Percentiles rank a stretch among this genome's conserved stretches.
Evolutionary conservation across 2,888 invertebrate species (phyloP).

Genomic region (Caenorhabditis sp.): DNA sequence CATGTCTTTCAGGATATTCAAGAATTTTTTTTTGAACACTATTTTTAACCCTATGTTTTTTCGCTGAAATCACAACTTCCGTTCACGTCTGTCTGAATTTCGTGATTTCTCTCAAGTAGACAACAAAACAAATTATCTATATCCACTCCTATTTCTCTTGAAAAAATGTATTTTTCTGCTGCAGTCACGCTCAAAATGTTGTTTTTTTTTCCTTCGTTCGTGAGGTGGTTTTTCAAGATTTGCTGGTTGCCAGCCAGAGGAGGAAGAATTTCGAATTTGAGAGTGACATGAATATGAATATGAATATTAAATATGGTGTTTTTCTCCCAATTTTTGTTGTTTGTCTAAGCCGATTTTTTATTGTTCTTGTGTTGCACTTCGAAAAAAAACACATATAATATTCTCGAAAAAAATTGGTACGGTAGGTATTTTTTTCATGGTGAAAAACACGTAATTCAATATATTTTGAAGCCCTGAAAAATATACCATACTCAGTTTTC

Average conservation of each 20-base stretch:
- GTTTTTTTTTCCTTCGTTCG: background rate
- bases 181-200: background rate
- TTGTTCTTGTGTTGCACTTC: conserved; percentile 6
- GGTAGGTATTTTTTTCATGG: background rate
- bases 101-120: background rate
- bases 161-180: background rate
- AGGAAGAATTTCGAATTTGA: background rate
- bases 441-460: too few relatives aligned
- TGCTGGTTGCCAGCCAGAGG: background rate
- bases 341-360: background rate
- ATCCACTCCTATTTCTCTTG: background rate
- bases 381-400: background rate
- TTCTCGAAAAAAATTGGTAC: background rate
- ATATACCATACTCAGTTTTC: too few relatives aligned
- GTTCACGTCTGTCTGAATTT: background rate
- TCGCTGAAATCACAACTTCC: too few relatives aligned
- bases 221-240: background rate
- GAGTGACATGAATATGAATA: background rate
- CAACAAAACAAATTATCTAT: background rate
- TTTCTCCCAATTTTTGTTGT: background rate
- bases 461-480: too few relatives aligned
- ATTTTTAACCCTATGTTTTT: too few relatives aligned
- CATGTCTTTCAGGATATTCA: too few relatives aligned
- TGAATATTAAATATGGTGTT: background rate
- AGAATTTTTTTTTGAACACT: too few relatives aligned